phyloP scores from a whole-genome alignment of 2,797 vertebrate genomes.

The Rachycentron canadum region DNA sequence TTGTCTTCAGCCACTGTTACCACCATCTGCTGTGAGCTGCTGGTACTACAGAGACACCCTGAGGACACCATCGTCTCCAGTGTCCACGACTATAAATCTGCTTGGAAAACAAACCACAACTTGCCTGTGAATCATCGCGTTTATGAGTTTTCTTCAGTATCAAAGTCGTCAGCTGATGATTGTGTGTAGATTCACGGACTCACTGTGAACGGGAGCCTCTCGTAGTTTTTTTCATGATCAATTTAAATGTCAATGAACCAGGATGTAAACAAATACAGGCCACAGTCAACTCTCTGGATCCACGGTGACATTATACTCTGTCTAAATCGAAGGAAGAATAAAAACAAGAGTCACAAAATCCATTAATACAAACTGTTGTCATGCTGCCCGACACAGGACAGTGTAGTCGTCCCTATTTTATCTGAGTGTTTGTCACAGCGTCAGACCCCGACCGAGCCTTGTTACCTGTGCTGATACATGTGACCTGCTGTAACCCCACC shows the following conservation, averaged over 20 bases:
- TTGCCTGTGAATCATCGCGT: not conserved
- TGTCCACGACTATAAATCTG: not conserved
- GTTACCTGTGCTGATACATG: not conserved
- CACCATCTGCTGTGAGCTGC: conserved; percentile 49
- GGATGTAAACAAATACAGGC: not conserved
- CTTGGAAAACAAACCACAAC: not conserved
- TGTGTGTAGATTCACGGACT: not conserved
- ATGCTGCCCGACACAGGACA: not conserved
- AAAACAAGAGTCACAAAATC: not conserved
- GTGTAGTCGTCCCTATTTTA: not conserved
- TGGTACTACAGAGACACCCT: conserved; percentile 31
- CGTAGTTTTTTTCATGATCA: no score
- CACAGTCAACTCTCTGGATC: not conserved
- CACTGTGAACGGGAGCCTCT: not conserved
- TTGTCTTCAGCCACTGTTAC: not conserved
- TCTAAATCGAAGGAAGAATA: no score
- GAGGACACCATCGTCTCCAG: not conserved
- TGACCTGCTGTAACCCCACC: conserved; percentile 18
- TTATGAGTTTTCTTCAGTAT: not conserved
- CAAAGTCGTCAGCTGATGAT: not conserved
- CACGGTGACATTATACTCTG: not conserved
- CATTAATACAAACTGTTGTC: not conserved
- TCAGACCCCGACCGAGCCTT: not conserved
- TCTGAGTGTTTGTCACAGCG: no score
- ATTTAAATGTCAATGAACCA: no score